Conservation (phyloP, 1,140 invertebrate genomes). For the Drosophila jambulina region DNA sequence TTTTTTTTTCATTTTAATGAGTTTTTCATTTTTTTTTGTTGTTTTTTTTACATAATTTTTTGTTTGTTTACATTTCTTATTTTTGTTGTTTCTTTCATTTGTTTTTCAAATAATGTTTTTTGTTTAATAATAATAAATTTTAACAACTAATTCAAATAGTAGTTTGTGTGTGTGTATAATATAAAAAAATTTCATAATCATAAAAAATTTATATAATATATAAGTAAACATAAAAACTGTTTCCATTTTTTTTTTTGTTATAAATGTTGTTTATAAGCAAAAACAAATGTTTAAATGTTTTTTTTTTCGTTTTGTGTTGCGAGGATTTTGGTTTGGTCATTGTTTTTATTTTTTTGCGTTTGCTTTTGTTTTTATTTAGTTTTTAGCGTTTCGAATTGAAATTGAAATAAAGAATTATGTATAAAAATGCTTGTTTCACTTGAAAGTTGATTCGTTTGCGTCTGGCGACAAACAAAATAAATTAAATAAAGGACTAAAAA, state of each 20-base stretch:
- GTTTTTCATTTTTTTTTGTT: slow-evolving; percentile 28
- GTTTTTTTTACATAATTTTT: slow-evolving; percentile 4
- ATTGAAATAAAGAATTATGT: slow-evolving; percentile 38
- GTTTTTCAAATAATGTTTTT: slow-evolving; percentile 34
- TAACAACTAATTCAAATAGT: slow-evolving; percentile 54
- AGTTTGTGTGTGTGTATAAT: slow-evolving; percentile 45
- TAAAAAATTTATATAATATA: slow-evolving; percentile 52
- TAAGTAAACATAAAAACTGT: slow-evolving; percentile 33
- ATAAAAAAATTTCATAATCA: slow-evolving; percentile 51
- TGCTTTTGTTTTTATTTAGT: slow-evolving; percentile 1
- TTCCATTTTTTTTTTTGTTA: slow-evolving; percentile 35
- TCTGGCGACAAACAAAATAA: slow-evolving; percentile 57
- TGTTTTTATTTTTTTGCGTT: slow-evolving; percentile 50
- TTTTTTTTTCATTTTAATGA: slow-evolving; percentile 23
- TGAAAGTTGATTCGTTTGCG: slow-evolving; percentile 34
- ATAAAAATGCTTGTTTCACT: slow-evolving; percentile 62
- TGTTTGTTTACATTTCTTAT: slow-evolving; percentile 10
- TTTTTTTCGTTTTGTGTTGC: slow-evolving; percentile 63
- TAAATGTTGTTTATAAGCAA: slow-evolving; percentile 41
- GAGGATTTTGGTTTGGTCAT: slow-evolving; percentile 79
- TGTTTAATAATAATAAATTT: slow-evolving; percentile 42
- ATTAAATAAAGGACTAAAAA: slow-evolving; percentile 50
- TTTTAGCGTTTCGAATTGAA: slow-evolving; percentile 39
- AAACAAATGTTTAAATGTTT: slow-evolving; percentile 49
- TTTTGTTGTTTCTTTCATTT: slow-evolving; percentile 26